Evolutionary conservation across 2,888 invertebrate genomes (phyloP).

Genomic region (Sarcophaga variegata): DNA sequence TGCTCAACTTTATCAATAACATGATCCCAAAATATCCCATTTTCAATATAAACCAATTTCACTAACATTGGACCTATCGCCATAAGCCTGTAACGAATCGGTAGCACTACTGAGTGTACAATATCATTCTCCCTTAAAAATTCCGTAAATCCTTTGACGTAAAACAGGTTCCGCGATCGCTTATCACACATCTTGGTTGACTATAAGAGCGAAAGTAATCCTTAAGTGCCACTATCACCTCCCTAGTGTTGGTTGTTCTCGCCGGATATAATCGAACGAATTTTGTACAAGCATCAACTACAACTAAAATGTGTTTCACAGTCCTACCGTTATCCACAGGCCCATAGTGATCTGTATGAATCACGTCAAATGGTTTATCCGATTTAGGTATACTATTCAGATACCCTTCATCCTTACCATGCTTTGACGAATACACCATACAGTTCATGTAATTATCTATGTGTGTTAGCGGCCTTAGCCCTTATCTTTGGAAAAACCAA

Average conservation of each 20-base stretch:
- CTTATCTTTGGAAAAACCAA: slow-evolving; percentile 40
- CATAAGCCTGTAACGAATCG: too few species aligned
- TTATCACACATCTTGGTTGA: slow-evolving; percentile 62
- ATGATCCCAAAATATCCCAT: too few species aligned
- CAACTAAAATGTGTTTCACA: slow-evolving; percentile 52
- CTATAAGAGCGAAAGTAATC: slow-evolving; percentile 70
- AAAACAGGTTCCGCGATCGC: slow-evolving; percentile 68
- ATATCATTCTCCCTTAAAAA: too few species aligned
- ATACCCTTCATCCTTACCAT: slow-evolving; percentile 47
- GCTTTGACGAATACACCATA: slow-evolving; percentile 49
- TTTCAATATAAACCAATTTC: too few species aligned
- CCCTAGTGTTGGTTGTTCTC: slow-evolving; percentile 49
- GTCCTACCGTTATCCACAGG: slow-evolving; percentile 20
- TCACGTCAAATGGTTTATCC: slow-evolving; percentile 34
- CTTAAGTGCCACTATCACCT: slow-evolving; percentile 62
- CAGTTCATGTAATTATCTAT: slow-evolving; percentile 60
- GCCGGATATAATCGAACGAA: slow-evolving; percentile 59
- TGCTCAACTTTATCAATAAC: too few species aligned
- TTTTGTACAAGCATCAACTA: slow-evolving; percentile 60
- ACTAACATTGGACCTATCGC: too few species aligned
- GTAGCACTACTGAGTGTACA: too few species aligned
- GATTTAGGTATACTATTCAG: slow-evolving; percentile 56
- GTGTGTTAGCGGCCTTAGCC: slow-evolving; percentile 30
- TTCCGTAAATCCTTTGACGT: too few species aligned
- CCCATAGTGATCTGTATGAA: slow-evolving; percentile 35